Base-by-base conservation (phyloP, 2,888 invertebrate species). In the Microctonus hyperodae region DNA sequence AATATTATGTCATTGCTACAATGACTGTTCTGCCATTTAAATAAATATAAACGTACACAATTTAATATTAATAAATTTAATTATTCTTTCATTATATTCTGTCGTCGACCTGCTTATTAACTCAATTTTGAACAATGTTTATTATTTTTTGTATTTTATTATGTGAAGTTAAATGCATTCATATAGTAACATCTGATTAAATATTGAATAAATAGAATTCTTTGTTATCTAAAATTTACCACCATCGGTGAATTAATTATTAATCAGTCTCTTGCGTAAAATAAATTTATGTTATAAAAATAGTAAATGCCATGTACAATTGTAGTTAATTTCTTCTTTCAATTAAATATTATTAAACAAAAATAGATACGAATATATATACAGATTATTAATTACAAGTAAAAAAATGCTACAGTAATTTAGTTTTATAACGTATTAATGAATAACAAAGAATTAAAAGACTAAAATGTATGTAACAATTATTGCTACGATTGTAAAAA, bases 401-500 rank as follows among this genome's bases (percentile, higher is more conserved):
- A n/a, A n/a, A n/a, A n/a, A n/a, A n/a, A n/a, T n/a, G n/a, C n/a
- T n/a, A n/a, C n/a, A n/a, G n/a, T n/a, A n/a, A n/a, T n/a, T n/a
- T n/a, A n/a, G n/a, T n/a, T n/a, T n/a, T n/a, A n/a, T n/a, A n/a
- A n/a, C n/a, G 44, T 44, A 11, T 44, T 13, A 20, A 28, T 28
- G 7, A 28, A 28, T 3, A 7, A 3, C 2, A 37, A 13, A 20
- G n/a, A 44, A 16, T 16, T 20, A 51, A 25, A 70, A 50, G 37
- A 70, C 65, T 23, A 71, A 40, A 67, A 67, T 75, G 44, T 79
- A 64, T 28, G 73, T 60, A 20, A 76, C 58, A 56, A 79, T 68
- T 31, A 80, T 67, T 4, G 72, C 66, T 35, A 81, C 74, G 48
- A 90, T 83, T 44, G 91, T 80, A 11, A 86, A 63, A 81, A 95